These are phyloP conservation scores for Asbolus verrucosus DNA, from an alignment of 1,140 invertebrate species.

Conservation along the genomic window DNA sequence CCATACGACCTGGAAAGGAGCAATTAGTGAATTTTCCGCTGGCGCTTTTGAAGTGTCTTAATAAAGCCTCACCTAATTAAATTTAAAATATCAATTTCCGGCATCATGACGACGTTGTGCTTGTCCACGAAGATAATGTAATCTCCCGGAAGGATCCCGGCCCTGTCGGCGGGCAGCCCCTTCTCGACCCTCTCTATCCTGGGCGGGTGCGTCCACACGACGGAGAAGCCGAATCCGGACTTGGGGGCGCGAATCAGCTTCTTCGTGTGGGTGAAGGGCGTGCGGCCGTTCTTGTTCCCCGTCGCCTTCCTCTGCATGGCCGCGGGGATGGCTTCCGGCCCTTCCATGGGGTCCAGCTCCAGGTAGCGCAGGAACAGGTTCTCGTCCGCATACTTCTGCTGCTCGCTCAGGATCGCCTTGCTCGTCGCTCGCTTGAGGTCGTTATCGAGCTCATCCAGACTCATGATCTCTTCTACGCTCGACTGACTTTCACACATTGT, in stretches of 20 bases:
- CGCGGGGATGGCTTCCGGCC: constrained; percentile 69
- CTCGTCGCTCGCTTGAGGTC: constrained; percentile 56
- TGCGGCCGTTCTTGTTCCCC: constrained; percentile 74
- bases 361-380: constrained; percentile 81
- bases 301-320: constrained; percentile 66
- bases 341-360: constrained; percentile 78
- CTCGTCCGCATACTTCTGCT: constrained; percentile 77
- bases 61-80: constrained; percentile 77
- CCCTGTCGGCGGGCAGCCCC: constrained; percentile 82
- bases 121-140: constrained; percentile 89
- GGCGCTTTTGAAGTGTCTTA: background rate
- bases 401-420: constrained; percentile 65
- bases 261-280: constrained; percentile 84
- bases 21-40: constrained; percentile 13
- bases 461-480: constrained; percentile 64
- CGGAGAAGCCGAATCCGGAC: constrained; percentile 85
- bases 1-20: constrained; percentile 71
- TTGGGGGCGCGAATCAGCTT: constrained; percentile 71
- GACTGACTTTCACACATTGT: constrained; percentile 59
- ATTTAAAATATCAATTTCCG: constrained; percentile 82
- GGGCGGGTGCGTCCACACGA: constrained; percentile 93
- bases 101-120: constrained; percentile 85
- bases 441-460: constrained; percentile 59
- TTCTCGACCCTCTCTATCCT: constrained; percentile 87
- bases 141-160: constrained; percentile 84